These are phyloP conservation scores for Hipposideros armiger DNA, from an alignment of 2,113 vertebrate species.

Conservation along the genomic window DNA sequence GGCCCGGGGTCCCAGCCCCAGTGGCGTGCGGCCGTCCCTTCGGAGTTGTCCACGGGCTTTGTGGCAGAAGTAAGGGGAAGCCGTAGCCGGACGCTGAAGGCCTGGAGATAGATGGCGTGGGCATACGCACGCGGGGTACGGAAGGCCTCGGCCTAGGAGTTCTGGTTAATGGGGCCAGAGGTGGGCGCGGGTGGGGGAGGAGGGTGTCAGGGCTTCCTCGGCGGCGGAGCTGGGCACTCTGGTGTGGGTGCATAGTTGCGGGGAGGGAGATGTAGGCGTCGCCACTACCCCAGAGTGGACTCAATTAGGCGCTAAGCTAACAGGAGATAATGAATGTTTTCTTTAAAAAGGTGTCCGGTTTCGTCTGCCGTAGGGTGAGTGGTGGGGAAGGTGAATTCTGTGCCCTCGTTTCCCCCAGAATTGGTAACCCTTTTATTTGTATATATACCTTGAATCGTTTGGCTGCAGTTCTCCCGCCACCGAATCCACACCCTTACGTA, in stretches of 20 bases:
- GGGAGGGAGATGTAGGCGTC: neutral
- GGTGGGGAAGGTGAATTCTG: neutral
- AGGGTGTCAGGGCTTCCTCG: neutral
- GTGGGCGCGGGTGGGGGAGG: neutral
- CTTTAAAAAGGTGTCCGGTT: constrained; percentile 11
- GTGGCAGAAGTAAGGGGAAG: neutral
- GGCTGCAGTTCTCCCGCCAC: neutral
- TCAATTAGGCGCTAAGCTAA: constrained; percentile 13
- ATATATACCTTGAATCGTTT: neutral
- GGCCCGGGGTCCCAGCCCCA: neutral
- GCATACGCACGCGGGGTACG: neutral
- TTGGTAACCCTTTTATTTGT: neutral
- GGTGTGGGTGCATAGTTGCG: neutral
- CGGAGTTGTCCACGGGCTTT: neutral
- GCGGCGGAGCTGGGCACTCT: neutral
- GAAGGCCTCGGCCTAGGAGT: constrained; percentile 41
- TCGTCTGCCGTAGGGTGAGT: neutral
- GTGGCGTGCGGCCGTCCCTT: neutral
- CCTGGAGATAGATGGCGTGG: constrained; percentile 51
- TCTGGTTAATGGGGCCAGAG: neutral
- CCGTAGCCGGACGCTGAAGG: neutral
- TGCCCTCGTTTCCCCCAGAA: neutral
- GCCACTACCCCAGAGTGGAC: neutral
- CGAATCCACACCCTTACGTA: neutral
- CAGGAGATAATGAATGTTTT: neutral